A percentile compares a stretch with the other conserved stretches of the same genome.
Evolutionary conservation across 2,888 invertebrate species (phyloP).

Genomic region (Drosophila nr. medialis): DNA sequence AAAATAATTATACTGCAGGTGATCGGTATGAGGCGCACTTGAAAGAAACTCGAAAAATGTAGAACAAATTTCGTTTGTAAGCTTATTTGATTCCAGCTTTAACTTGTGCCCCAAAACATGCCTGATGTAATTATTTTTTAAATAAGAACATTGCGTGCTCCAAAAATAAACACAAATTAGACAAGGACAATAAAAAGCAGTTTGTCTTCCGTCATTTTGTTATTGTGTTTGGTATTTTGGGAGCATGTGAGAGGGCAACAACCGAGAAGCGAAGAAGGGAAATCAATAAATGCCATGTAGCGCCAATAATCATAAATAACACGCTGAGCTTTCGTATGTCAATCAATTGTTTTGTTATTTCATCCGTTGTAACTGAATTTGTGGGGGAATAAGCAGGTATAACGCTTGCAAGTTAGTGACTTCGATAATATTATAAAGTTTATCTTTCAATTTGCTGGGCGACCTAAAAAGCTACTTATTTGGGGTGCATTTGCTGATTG

Average conservation of each 20-base stretch:
- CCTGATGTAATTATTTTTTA: constrained; percentile 22
- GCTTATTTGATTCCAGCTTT: constrained; percentile 17
- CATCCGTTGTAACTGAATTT: constrained; percentile 42
- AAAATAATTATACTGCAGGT: background rate
- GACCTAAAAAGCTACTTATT: constrained; percentile 6
- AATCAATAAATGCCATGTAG: constrained; percentile 69
- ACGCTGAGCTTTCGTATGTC: constrained; percentile 57
- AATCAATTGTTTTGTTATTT: constrained; percentile 70
- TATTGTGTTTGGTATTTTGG: constrained; percentile 6
- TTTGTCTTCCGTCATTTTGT: constrained; percentile 11
- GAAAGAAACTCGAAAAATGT: background rate
- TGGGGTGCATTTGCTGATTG: constrained; percentile 47
- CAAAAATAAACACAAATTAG: constrained; percentile 40
- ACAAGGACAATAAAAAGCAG: constrained; percentile 30
- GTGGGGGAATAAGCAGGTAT: background rate
- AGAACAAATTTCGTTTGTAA: background rate
- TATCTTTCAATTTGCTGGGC: constrained; percentile 19
- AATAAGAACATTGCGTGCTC: constrained; percentile 31
- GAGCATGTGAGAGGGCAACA: constrained; percentile 18
- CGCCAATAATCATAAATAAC: constrained; percentile 69
- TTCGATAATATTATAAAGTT: constrained; percentile 1
- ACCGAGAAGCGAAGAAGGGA: constrained; percentile 4
- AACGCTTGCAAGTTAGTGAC: background rate
- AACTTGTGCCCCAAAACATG: constrained; percentile 14
- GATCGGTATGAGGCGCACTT: background rate